These are phyloP conservation scores for Bolborhynchus lineola DNA, from an alignment of 2,113 vertebrate species.

Conservation along the genomic window DNA sequence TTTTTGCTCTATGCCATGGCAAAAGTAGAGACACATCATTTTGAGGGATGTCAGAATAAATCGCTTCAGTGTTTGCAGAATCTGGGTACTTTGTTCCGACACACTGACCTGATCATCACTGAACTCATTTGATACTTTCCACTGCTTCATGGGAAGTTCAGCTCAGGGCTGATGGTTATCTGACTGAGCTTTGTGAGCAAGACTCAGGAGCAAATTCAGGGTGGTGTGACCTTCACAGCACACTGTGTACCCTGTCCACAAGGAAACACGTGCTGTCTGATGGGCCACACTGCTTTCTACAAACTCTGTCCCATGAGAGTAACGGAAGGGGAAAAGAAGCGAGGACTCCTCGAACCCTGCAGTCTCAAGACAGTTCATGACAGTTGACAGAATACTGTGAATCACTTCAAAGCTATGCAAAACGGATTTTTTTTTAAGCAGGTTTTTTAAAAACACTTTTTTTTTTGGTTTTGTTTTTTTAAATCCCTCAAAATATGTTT, in stretches of 20 bases:
- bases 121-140: background rate
- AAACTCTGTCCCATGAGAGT: background rate
- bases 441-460: background rate
- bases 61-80: background rate
- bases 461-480: background rate
- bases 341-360: background rate
- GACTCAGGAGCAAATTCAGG: background rate
- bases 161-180: background rate
- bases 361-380: rapidly evolving
- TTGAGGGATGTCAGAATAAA: background rate
- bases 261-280: background rate
- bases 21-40: background rate
- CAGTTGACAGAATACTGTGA: background rate
- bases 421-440: background rate
- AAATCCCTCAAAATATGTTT: background rate
- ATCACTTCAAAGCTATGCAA: background rate
- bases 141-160: background rate
- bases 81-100: background rate
- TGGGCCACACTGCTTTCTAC: background rate
- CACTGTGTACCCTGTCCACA: background rate
- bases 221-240: background rate
- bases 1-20: background rate
- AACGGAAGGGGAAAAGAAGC: background rate
- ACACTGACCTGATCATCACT: background rate
- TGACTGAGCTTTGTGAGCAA: background rate